phyloP scores from a whole-genome alignment of 2,113 vertebrate species.

The Scomber japonicus region DNA sequence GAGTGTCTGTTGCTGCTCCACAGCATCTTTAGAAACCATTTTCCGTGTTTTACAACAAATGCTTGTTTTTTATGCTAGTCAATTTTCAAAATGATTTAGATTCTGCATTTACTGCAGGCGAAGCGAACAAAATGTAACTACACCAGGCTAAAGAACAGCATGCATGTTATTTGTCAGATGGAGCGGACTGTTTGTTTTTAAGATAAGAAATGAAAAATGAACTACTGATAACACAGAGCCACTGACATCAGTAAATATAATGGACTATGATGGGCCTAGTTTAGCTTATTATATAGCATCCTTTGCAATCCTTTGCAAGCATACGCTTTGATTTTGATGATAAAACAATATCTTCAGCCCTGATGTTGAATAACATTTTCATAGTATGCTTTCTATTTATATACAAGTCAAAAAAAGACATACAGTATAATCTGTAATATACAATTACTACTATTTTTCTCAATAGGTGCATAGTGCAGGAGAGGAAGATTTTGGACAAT shows the following conservation, averaged over 20 bases:
- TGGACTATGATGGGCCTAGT: not conserved
- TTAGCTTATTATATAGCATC: not conserved
- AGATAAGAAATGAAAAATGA: not conserved
- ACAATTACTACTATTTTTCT: not conserved
- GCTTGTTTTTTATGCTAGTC: too few species aligned
- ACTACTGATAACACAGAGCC: not conserved
- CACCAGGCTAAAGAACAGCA: not conserved
- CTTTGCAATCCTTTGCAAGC: not conserved
- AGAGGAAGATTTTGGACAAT: constrained; percentile 78
- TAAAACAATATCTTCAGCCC: not conserved
- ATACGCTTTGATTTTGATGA: not conserved
- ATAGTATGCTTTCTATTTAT: not conserved
- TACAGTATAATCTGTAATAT: not conserved
- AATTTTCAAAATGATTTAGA: not conserved
- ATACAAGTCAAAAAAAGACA: not conserved
- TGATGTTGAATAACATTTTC: not conserved
- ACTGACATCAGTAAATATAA: not conserved
- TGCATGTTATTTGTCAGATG: not conserved
- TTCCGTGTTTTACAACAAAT: not conserved
- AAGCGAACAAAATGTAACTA: not conserved
- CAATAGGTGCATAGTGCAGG: constrained; percentile 80
- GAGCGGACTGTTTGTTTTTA: not conserved
- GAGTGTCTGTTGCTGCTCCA: not conserved
- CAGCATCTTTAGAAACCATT: not conserved
- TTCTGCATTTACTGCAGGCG: not conserved